Conservation (phyloP, 2,113 vertebrate genomes). For the Callipepla californica region DNA sequence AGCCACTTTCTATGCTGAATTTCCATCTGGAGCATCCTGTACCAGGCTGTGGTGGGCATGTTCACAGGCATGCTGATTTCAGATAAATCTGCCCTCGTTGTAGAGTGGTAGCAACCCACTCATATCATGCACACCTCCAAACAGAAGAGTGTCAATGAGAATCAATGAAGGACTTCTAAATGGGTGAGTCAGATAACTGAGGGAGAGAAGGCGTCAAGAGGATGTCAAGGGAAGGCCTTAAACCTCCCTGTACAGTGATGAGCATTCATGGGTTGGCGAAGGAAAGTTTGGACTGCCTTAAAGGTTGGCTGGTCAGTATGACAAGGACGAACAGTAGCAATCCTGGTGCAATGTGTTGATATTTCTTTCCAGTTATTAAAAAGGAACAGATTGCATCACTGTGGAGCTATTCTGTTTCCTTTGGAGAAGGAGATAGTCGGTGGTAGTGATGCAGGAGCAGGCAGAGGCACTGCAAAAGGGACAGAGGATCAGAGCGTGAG, state of each 20-base stretch:
- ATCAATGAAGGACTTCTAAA: background rate
- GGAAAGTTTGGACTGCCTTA: background rate
- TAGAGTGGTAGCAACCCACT: background rate
- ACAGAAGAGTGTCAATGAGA: background rate
- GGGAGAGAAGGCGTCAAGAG: background rate
- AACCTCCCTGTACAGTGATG: background rate
- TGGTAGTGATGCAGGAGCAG: background rate
- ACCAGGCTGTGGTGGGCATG: background rate
- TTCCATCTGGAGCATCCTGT: background rate
- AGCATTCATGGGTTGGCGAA: background rate
- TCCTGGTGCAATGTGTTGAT: background rate
- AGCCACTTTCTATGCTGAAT: background rate
- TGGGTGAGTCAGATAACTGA: background rate
- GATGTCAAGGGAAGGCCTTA: background rate
- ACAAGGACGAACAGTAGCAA: background rate
- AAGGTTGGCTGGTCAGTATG: background rate
- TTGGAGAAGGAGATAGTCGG: background rate
- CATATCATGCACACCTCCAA: rapidly evolving
- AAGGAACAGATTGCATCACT: background rate
- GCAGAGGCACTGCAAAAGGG: background rate
- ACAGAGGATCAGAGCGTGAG: background rate
- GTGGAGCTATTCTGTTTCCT: background rate
- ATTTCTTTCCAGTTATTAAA: background rate
- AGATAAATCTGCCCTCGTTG: background rate
- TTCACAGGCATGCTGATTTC: background rate